Evolutionary conservation across 2,888 invertebrate species (phyloP).

Genomic region (Automeris io): DNA sequence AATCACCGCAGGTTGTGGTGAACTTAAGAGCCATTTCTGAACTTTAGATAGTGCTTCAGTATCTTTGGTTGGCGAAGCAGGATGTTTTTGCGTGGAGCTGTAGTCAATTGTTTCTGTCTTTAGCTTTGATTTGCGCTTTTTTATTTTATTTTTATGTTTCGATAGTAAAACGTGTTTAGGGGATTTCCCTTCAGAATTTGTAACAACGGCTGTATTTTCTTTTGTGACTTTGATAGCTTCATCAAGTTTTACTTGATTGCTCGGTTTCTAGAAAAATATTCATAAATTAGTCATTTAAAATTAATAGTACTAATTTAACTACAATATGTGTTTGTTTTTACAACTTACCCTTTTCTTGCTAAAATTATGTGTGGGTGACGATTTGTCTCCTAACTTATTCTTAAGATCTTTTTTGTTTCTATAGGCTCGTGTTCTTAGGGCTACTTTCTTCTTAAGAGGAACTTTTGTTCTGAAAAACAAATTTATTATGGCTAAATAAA

Average conservation of each 20-base stretch:
- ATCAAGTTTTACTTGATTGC: slow-evolving; percentile 46
- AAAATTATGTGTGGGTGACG: slow-evolving; percentile 59
- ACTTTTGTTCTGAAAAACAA: slow-evolving; percentile 83
- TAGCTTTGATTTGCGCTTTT: slow-evolving; percentile 74
- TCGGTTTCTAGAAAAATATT: slow-evolving; percentile 50
- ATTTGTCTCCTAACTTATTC: slow-evolving; percentile 56
- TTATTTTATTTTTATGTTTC: slow-evolving; percentile 68
- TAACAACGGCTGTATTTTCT: slow-evolving; percentile 57
- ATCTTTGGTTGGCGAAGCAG: slow-evolving; percentile 73
- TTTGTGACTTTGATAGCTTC: slow-evolving; percentile 55
- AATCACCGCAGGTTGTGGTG: slow-evolving; percentile 79
- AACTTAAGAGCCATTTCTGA: slow-evolving; percentile 90
- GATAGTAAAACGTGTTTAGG: slow-evolving; percentile 72
- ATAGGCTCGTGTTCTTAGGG: slow-evolving; percentile 77
- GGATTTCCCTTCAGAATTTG: slow-evolving; percentile 75
- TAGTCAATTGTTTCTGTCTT: slow-evolving; percentile 89
- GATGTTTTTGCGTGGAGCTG: slow-evolving; percentile 80
- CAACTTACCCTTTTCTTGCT: slow-evolving; percentile 68
- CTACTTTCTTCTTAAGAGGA: slow-evolving; percentile 90
- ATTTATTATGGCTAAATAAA: slow-evolving; percentile 2
- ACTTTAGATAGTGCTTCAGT: slow-evolving; percentile 83
- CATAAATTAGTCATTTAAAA: background rate
- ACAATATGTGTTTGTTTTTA: background rate
- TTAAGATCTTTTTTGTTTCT: slow-evolving; percentile 72
- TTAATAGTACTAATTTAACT: background rate